Conservation (phyloP, 2,797 vertebrate species). For the Xenopus petersii region DNA sequence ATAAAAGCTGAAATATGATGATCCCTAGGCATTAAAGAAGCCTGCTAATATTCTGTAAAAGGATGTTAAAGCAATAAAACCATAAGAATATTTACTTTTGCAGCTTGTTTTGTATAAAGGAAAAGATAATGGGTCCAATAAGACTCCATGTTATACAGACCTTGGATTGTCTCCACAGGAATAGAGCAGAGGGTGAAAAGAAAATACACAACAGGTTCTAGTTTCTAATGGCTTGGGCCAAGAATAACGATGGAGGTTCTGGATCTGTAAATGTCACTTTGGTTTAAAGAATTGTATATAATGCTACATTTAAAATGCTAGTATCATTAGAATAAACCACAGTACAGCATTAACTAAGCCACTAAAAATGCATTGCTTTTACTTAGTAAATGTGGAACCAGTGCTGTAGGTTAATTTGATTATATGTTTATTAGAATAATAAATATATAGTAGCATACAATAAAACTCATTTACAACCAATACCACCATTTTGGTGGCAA, state of each 20-base stretch:
- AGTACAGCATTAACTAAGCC: no score
- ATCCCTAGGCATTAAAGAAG: conserved; percentile 28
- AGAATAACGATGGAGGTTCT: not conserved
- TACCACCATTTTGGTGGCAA: no score
- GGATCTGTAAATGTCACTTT: not conserved
- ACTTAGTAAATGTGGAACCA: no score
- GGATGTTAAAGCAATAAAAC: conserved; percentile 41
- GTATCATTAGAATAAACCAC: no score
- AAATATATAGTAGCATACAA: no score
- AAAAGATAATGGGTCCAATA: conserved; percentile 33
- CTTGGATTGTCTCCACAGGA: not conserved
- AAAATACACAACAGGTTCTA: not conserved
- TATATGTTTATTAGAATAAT: no score
- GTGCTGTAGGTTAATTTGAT: no score
- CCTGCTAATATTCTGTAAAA: conserved; percentile 32
- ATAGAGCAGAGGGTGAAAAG: conserved; percentile 1
- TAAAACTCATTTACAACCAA: no score
- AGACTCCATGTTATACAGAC: conserved; percentile 24
- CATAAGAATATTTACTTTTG: conserved; percentile 27
- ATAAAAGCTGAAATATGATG: conserved; percentile 17
- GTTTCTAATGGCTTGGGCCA: not conserved
- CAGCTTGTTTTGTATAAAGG: conserved; percentile 41
- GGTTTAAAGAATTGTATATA: no score
- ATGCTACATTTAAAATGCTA: no score
- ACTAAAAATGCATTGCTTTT: no score